phyloP scores from a whole-genome alignment of 53 echinoderm and acorn worm genomes.

The Holothuria scabra region DNA sequence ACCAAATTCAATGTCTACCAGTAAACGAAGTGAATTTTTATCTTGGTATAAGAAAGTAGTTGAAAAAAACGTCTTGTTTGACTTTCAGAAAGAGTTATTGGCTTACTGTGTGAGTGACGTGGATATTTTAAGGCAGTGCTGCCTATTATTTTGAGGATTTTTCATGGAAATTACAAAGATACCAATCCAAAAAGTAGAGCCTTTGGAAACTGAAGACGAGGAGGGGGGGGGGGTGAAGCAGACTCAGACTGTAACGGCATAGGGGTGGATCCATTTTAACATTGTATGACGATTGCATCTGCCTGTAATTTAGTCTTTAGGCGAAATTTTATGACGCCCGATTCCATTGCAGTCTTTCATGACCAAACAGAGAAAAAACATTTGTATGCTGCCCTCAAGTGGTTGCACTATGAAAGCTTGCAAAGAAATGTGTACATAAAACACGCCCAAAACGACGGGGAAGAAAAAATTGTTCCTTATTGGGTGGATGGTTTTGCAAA shows the following conservation, averaged over 20 bases:
- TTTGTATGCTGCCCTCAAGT: conserved; percentile 30
- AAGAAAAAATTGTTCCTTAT: conserved; percentile 32
- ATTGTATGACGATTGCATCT: conserved; percentile 70
- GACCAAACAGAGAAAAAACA: conserved; percentile 33
- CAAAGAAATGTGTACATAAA: conserved; percentile 24
- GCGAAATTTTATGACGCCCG: conserved; percentile 37
- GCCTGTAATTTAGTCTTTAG: conserved; percentile 53
- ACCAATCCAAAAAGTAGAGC: background rate
- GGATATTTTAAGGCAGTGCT: conserved; percentile 53
- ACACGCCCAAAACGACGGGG: conserved; percentile 46
- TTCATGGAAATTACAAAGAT: conserved; percentile 45
- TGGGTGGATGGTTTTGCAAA: conserved; percentile 48
- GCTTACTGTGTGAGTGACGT: conserved; percentile 59
- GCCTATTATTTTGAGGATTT: conserved; percentile 42
- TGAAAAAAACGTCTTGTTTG: conserved; percentile 29
- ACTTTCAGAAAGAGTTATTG: conserved; percentile 41
- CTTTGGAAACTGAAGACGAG: background rate
- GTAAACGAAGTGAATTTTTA: conserved; percentile 35
- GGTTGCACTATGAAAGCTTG: conserved; percentile 33
- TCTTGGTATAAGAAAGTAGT: conserved; percentile 38
- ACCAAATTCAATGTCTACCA: conserved; percentile 11
- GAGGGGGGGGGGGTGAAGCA: no score
- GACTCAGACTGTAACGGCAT: no score
- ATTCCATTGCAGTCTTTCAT: conserved; percentile 40
- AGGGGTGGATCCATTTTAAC: conserved; percentile 68